Evolutionary conservation across 2,797 vertebrate genomes (phyloP).

Genomic region (Scyliorhinus canicula): DNA sequence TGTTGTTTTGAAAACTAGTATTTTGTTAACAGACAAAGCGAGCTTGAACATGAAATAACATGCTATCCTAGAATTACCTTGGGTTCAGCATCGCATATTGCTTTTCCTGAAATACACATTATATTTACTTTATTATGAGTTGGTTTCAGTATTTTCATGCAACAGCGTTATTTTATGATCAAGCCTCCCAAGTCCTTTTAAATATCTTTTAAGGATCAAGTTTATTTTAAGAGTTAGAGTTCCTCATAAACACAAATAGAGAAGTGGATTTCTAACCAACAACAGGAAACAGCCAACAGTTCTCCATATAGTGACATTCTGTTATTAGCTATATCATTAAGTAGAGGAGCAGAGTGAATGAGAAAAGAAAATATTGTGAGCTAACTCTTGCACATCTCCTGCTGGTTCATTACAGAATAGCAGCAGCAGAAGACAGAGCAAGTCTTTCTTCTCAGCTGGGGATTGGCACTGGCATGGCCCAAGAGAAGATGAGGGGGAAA

Average conservation of each 20-base stretch:
- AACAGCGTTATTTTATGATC: background rate
- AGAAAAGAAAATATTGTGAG: background rate
- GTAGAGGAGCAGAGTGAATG: background rate
- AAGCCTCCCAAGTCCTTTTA: background rate
- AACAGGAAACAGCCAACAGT: background rate
- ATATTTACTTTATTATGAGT: background rate
- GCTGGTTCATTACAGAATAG: background rate
- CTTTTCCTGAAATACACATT: background rate
- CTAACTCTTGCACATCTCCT: background rate
- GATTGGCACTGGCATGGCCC: background rate
- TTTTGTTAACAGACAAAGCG: background rate
- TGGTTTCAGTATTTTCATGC: background rate
- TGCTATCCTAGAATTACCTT: background rate
- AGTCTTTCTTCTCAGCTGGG: background rate
- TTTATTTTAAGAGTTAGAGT: background rate
- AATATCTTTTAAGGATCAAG: background rate
- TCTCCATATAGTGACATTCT: background rate
- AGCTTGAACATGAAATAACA: background rate
- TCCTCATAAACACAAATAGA: background rate
- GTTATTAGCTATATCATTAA: background rate
- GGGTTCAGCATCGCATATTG: background rate
- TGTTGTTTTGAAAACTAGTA: background rate
- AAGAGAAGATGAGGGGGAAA: background rate
- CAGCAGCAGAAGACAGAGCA: background rate
- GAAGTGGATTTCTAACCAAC: background rate